phyloP scores from a whole-genome alignment of 2,797 vertebrate species.

The Clamator glandarius region DNA sequence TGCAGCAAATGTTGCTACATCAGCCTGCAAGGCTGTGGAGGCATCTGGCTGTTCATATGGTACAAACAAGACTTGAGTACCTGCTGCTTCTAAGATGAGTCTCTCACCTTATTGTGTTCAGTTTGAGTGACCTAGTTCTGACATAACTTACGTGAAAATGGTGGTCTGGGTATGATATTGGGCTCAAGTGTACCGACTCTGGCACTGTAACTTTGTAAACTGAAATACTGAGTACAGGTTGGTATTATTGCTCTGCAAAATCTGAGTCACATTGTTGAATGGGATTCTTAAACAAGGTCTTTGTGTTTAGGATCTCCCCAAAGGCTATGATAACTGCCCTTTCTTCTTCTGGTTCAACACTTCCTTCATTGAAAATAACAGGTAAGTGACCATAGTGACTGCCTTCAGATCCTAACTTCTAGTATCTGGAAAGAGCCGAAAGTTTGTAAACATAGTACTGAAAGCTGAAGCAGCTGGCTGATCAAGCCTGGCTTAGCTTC shows the following conservation, averaged over 20 bases:
- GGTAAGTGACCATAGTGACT: conserved; percentile 73
- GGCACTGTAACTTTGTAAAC: not conserved
- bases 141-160: not conserved
- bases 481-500: not conserved
- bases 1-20: not conserved
- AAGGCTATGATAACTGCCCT: conserved; percentile 90
- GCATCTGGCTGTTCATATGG: not conserved
- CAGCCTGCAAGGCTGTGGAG: not conserved
- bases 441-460: not conserved
- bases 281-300: not conserved
- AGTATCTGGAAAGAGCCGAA: not conserved
- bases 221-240: not conserved
- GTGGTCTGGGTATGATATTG: not conserved
- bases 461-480: not conserved
- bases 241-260: not conserved
- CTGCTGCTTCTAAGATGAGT: not conserved
- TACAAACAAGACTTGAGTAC: not conserved
- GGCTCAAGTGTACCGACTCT: not conserved
- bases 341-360: conserved; percentile 99
- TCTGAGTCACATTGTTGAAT: not conserved
- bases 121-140: not conserved
- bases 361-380: conserved; percentile 88
- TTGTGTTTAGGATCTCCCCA: conserved; percentile 85
- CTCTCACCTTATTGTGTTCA: not conserved
- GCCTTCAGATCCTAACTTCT: not conserved